Evolutionary conservation across 2,888 invertebrate genomes (phyloP), one percentile per base, ranked within the genome.

Genomic region (Tineola bisselliella): DNA sequence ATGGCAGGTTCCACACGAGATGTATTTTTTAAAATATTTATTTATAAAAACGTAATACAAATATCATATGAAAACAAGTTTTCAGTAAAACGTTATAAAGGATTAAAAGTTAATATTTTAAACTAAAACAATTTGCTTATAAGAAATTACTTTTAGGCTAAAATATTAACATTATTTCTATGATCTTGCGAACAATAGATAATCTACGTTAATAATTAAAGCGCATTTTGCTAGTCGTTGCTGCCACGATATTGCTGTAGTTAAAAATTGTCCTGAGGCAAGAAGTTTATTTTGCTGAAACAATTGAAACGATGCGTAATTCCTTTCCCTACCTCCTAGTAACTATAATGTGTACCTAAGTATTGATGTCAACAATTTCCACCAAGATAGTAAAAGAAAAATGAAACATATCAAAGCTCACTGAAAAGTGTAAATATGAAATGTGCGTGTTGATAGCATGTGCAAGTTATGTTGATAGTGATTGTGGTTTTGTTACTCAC

Each of bases 401-500:
- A 17, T 48, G 3, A 15, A 48, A 38, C 10, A 12, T 38, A 1
- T 38, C 8, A 48, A 48, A 48, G 48, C 48, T 17, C 17, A 48
- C 17, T 13, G n/a, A 43, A 48, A 15, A 48, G 8, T 48, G 48
- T 17, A 15, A n/a, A 8, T 48, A 15, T 48, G 13, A n/a, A 48
- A 48, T 17, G 48, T 48, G 48, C 48, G 10, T 48, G 48, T 48
- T 8, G 10, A 48, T 48, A 48, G 48, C 48, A 10, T 38, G 48
- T 48, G 48, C 48, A 5, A 48, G 48, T 15, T 48, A 48, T 48
- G 43, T 12, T 43, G 43, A 43, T 44, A 13, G 10, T 48, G 48
- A 17, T 11, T 15, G 17, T 48, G 48, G 48, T 54, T 6, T 54
- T 1, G 11, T 76, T 87, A 93, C 94, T 92, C 90, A 95, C 95